Conservation (phyloP, 2,113 vertebrate genomes). For the Phalacrocorax pelagicus region DNA sequence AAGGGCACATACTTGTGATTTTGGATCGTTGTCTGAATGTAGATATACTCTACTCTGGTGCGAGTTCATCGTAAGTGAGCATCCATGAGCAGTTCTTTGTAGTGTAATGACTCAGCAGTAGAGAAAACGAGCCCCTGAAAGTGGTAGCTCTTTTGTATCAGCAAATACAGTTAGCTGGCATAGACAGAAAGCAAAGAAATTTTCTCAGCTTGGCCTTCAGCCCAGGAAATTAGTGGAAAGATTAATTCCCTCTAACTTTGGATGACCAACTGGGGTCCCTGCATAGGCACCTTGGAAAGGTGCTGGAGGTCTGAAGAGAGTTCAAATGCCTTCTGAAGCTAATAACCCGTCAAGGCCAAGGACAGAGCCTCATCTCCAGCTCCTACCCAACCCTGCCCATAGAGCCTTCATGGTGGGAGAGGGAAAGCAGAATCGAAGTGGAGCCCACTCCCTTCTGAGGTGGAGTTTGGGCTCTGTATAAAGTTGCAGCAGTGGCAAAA, state of each 20-base stretch:
- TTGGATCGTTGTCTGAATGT: neutral
- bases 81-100: neutral
- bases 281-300: neutral
- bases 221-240: neutral
- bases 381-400: neutral
- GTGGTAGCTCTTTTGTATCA: neutral
- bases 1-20: neutral
- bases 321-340: neutral
- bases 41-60: neutral
- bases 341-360: neutral
- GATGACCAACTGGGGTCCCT: neutral
- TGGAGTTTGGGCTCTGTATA: neutral
- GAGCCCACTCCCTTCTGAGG: neutral
- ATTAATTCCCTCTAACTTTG: neutral
- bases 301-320: neutral
- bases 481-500: neutral
- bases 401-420: neutral
- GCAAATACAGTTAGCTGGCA: neutral
- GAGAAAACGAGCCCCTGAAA: neutral
- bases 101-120: neutral
- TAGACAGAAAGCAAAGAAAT: neutral
- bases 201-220: neutral
- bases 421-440: neutral
- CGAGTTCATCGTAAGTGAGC: neutral
- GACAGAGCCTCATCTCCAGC: neutral